These are phyloP conservation scores for Physocephala rufipes DNA, from an alignment of 2,888 invertebrate genomes.

Conservation along the genomic window DNA sequence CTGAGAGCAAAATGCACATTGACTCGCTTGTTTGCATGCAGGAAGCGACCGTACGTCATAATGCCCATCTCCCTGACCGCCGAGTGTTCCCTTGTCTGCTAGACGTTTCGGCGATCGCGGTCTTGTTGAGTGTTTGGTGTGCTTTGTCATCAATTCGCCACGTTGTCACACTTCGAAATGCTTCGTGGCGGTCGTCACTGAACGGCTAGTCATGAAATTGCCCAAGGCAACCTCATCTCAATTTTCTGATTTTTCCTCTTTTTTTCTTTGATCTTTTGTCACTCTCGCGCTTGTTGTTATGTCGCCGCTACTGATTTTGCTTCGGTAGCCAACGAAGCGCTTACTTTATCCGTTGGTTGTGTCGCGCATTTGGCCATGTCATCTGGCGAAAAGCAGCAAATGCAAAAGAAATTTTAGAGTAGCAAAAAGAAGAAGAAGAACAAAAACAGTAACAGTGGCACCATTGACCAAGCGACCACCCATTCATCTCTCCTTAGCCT, in stretches of 20 bases:
- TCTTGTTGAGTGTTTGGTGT: not conserved
- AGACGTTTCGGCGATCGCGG: too few species aligned
- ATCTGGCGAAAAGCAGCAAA: constrained; percentile 15
- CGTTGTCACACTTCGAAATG: not conserved
- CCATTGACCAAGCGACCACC: too few species aligned
- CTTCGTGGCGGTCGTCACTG: constrained; percentile 25
- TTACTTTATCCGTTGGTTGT: constrained; percentile 12
- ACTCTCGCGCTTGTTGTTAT: not conserved
- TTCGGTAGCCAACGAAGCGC: constrained; percentile 23
- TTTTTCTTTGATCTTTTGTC: not conserved
- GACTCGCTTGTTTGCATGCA: constrained; percentile 5
- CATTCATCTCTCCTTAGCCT: not conserved
- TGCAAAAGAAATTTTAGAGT: too few species aligned
- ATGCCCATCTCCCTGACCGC: too few species aligned
- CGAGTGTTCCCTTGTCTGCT: too few species aligned
- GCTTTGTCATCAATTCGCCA: constrained; percentile 6
- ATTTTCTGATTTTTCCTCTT: not conserved
- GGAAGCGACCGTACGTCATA: too few species aligned
- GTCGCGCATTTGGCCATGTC: constrained; percentile 18
- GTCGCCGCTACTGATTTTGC: constrained; percentile 6
- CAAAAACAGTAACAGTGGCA: not conserved
- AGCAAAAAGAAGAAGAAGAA: constrained; percentile 15
- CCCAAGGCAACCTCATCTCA: not conserved
- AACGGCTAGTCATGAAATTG: not conserved
- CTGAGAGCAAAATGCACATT: constrained; percentile 25